These are phyloP conservation scores for Thalassarche chlororhynchos DNA, from an alignment of 2,113 vertebrate species.

Conservation along the genomic window DNA sequence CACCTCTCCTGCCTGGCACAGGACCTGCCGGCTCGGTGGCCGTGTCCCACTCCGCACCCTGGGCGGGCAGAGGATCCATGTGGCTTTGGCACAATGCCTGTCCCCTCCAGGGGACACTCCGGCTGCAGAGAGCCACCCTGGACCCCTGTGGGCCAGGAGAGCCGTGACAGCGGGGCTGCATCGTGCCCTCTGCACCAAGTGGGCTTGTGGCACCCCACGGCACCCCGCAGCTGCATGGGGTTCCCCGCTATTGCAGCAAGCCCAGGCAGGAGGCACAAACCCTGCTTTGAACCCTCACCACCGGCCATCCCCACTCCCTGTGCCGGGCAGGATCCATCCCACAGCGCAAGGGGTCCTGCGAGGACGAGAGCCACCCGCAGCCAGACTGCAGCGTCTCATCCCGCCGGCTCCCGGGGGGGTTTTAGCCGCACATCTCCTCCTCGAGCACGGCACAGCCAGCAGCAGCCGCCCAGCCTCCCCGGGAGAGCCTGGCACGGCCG, in stretches of 20 bases:
- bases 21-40: accelerated
- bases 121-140: not conserved
- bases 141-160: not conserved
- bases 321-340: accelerated
- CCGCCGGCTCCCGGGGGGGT: not conserved
- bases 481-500: not conserved
- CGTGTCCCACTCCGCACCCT: not conserved
- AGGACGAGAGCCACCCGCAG: not conserved
- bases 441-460: not conserved
- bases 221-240: not conserved
- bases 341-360: not conserved
- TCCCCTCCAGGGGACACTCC: not conserved
- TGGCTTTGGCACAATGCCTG: not conserved
- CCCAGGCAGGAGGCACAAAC: not conserved
- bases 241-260: not conserved
- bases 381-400: not conserved
- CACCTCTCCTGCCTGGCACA: not conserved
- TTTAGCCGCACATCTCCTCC: not conserved
- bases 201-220: accelerated
- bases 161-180: not conserved
- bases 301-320: accelerated
- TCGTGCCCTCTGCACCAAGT: not conserved
- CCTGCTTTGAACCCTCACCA: not conserved
- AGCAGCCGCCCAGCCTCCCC: not conserved
- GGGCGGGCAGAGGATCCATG: not conserved